These are phyloP conservation scores for Belonocnema kinseyi DNA, from an alignment of 1,140 invertebrate genomes.

Conservation along the genomic window DNA sequence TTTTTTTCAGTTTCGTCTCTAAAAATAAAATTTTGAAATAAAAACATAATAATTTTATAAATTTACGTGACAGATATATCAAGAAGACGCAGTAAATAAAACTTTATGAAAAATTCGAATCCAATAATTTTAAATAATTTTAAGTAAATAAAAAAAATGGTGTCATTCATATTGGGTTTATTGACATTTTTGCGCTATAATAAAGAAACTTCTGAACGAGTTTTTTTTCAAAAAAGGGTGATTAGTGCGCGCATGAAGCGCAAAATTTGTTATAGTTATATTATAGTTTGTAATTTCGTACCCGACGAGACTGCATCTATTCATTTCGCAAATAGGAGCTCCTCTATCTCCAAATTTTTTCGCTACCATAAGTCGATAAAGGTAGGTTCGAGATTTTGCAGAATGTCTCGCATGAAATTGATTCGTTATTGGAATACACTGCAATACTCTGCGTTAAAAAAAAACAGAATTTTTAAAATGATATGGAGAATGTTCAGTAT, in stretches of 20 bases:
- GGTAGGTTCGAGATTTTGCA: slow-evolving; percentile 80
- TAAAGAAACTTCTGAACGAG: too few species aligned
- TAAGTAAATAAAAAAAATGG: too few species aligned
- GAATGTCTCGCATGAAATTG: slow-evolving; percentile 79
- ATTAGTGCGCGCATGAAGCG: too few species aligned
- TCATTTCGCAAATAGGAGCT: slow-evolving; percentile 60
- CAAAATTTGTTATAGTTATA: background rate
- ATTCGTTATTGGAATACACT: slow-evolving; percentile 76
- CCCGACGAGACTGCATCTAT: slow-evolving; percentile 40
- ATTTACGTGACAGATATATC: too few species aligned
- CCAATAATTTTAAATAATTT: background rate
- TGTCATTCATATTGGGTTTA: too few species aligned
- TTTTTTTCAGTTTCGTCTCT: too few species aligned
- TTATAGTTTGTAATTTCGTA: slow-evolving; percentile 41
- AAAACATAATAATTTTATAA: too few species aligned
- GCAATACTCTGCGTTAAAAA: slow-evolving; percentile 74
- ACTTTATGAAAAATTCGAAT: too few species aligned
- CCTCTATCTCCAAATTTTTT: slow-evolving; percentile 56
- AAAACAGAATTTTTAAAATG: background rate
- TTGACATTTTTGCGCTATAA: too few species aligned
- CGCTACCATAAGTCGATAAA: slow-evolving; percentile 79
- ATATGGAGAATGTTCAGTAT: background rate
- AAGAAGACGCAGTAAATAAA: too few species aligned
- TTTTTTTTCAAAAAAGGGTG: too few species aligned
- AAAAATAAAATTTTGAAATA: too few species aligned